A percentile compares a stretch with the other conserved stretches of the same genome.
These are phyloP conservation scores for Agrochola litura DNA, from an alignment of 2,888 invertebrate genomes.

Conservation along the genomic window DNA sequence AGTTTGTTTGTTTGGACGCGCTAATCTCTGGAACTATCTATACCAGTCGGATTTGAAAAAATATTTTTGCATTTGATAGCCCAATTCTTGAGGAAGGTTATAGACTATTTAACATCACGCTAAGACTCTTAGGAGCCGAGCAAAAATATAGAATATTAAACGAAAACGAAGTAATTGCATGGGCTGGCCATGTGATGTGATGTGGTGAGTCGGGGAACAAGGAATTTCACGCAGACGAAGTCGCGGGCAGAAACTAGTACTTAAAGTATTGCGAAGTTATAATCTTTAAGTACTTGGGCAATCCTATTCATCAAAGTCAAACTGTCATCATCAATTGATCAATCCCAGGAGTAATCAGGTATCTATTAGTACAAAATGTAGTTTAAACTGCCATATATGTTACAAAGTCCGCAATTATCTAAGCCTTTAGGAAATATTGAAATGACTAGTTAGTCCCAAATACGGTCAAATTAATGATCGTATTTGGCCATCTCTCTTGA, in stretches of 20 bases:
- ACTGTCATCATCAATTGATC: slow-evolving; percentile 43
- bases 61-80: neutral
- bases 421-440: slow-evolving; percentile 30
- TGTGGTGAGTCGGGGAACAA: neutral
- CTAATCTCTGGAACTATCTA: neutral
- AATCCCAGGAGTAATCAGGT: slow-evolving; percentile 10
- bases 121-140: neutral
- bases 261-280: neutral
- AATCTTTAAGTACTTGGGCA: slow-evolving; percentile 5
- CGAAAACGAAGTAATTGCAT: neutral
- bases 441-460: slow-evolving; percentile 13
- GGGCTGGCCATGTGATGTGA: neutral
- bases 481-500: slow-evolving; percentile 10
- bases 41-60: neutral
- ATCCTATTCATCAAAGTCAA: slow-evolving; percentile 26
- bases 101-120: neutral
- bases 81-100: neutral
- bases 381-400: slow-evolving; percentile 15
- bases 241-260: neutral
- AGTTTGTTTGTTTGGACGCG: neutral
- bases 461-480: slow-evolving; percentile 27
- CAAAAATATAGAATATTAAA: neutral
- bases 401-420: slow-evolving; percentile 25
- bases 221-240: neutral
- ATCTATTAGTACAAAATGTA: slow-evolving; percentile 30